These are phyloP conservation scores for Cheilosia pagana DNA, from an alignment of 2,888 invertebrate genomes.

Conservation along the genomic window DNA sequence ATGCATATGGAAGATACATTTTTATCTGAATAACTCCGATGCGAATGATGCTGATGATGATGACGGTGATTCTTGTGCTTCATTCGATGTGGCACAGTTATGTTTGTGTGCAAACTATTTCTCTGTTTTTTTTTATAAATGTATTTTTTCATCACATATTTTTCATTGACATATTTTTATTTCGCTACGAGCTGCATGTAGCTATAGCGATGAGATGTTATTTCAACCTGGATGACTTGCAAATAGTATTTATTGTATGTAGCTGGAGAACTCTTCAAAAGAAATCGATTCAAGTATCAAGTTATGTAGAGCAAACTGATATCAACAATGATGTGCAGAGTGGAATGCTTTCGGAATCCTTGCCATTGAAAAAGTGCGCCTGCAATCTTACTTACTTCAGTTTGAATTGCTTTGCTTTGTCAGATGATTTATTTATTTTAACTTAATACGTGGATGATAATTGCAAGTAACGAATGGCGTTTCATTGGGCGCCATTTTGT, in stretches of 20 bases:
- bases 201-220: constrained; percentile 6
- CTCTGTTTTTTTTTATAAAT: constrained; percentile 28
- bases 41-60: constrained; percentile 31
- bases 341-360: background rate
- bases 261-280: constrained; percentile 1
- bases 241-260: constrained; percentile 28
- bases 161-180: constrained; percentile 64
- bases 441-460: too few species aligned
- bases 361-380: background rate
- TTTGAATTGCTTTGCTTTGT: too few species aligned
- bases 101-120: constrained; percentile 42
- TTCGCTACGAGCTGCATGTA: constrained; percentile 5
- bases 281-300: constrained; percentile 23
- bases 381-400: too few species aligned
- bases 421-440: too few species aligned
- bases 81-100: constrained; percentile 51
- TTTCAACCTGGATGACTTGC: constrained; percentile 44
- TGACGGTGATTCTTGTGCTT: constrained; percentile 52
- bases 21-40: constrained; percentile 64
- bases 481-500: too few species aligned
- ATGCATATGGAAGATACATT: constrained; percentile 53
- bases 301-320: constrained; percentile 9
- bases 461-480: too few species aligned
- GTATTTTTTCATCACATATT: constrained; percentile 29
- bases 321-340: background rate